Evolutionary conservation across 2,113 vertebrate species (phyloP).

Genomic region (Cettia cetti): DNA sequence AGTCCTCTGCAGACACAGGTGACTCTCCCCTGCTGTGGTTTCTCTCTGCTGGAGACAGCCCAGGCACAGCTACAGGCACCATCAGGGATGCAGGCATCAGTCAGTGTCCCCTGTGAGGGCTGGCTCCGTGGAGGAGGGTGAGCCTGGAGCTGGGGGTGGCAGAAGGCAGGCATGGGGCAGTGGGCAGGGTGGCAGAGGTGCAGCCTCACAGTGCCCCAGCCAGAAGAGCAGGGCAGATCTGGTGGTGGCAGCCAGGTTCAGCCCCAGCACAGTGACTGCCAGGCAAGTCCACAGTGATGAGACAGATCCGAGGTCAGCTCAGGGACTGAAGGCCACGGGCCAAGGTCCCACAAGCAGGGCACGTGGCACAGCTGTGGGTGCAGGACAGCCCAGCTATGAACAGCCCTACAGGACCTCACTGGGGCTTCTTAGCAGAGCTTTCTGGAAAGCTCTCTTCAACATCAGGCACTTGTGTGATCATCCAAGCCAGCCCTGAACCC

Average conservation of each 20-base stretch:
- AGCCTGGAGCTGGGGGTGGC: background rate
- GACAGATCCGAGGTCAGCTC: background rate
- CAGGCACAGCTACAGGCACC: no score
- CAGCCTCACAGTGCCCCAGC: fast-evolving
- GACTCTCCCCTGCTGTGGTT: background rate
- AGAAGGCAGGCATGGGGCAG: background rate
- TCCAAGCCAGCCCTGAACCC: background rate
- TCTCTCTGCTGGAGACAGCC: background rate
- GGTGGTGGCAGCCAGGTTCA: background rate
- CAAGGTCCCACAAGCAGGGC: background rate
- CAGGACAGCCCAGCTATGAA: background rate
- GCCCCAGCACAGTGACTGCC: background rate
- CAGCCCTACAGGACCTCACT: background rate
- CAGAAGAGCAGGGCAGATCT: background rate
- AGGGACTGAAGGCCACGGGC: background rate
- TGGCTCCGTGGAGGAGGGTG: background rate
- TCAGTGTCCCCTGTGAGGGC: background rate
- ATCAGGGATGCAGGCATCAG: background rate
- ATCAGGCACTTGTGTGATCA: background rate
- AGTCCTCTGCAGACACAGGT: background rate
- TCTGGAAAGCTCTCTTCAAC: background rate
- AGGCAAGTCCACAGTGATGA: fast-evolving
- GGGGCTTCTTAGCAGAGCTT: background rate
- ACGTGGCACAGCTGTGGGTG: background rate
- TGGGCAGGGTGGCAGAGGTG: background rate